Conservation (phyloP, 2,888 invertebrate species). For the Noctua comes region DNA sequence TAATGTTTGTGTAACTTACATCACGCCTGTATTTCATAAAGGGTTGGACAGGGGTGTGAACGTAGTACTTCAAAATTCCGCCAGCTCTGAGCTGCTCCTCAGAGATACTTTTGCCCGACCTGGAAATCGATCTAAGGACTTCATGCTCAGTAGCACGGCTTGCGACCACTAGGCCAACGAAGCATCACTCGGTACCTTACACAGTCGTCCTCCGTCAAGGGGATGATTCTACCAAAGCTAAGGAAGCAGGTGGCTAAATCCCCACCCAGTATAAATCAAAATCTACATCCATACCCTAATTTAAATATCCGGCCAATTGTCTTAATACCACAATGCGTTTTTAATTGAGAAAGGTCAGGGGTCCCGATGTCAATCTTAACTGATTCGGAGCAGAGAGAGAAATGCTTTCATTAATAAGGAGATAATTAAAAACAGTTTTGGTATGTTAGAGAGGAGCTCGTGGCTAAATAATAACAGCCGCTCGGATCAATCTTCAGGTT, state of each 20-base stretch:
- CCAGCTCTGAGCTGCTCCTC: background rate
- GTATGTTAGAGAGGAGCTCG: background rate
- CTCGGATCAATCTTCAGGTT: no score
- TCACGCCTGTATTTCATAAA: background rate
- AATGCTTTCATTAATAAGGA: slow-evolving; percentile 18
- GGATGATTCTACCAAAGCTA: background rate
- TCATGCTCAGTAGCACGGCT: background rate
- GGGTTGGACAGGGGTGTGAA: background rate
- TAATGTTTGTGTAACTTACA: background rate
- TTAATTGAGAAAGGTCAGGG: slow-evolving; percentile 43
- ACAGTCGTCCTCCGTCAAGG: background rate
- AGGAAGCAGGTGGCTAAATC: background rate
- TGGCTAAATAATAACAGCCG: no score
- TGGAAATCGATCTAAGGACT: background rate
- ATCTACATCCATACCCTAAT: slow-evolving; percentile 4
- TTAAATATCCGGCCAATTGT: slow-evolving; percentile 20
- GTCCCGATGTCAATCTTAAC: slow-evolving; percentile 37
- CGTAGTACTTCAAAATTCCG: background rate
- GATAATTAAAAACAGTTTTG: background rate
- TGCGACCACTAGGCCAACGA: background rate
- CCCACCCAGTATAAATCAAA: background rate
- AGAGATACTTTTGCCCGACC: background rate
- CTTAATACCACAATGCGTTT: slow-evolving; percentile 29
- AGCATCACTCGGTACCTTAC: background rate
- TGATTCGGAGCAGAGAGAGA: slow-evolving; percentile 17